Conservation (phyloP, 92 coral and sea anemone genomes). For the Plumapathes pennacea region DNA sequence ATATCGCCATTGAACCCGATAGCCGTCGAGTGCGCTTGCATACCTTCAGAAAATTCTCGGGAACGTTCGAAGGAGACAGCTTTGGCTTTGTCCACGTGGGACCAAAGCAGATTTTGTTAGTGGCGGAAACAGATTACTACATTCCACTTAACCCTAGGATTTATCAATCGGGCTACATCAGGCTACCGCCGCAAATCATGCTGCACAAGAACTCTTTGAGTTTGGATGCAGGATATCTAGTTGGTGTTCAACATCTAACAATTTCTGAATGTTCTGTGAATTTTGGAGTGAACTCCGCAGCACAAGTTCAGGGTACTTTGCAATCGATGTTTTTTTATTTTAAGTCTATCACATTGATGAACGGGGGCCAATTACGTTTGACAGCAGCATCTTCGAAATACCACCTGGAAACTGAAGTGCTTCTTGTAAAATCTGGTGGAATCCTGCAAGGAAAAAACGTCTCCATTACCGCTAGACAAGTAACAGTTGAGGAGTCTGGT, state of each 20-base stretch:
- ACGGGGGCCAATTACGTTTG: constrained; percentile 55
- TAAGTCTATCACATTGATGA: constrained; percentile 61
- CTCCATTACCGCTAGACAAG: constrained; percentile 34
- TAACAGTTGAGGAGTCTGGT: constrained; percentile 68
- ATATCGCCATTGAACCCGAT: constrained; percentile 78
- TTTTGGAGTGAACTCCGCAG: constrained; percentile 76
- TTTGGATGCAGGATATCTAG: constrained; percentile 70
- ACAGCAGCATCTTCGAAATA: constrained; percentile 34
- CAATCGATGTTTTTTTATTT: constrained; percentile 54
- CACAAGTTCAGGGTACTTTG: constrained; percentile 50
- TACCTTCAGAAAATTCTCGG: constrained; percentile 61
- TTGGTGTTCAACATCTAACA: constrained; percentile 74
- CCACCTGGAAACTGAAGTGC: constrained; percentile 25
- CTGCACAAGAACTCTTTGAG: constrained; percentile 77
- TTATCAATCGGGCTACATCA: constrained; percentile 57
- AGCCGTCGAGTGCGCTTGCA: constrained; percentile 40
- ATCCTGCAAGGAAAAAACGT: constrained; percentile 56
- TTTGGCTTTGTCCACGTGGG: constrained; percentile 90
- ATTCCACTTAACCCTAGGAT: constrained; percentile 81
- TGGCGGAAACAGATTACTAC: constrained; percentile 61
- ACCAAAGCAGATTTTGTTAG: constrained; percentile 67
- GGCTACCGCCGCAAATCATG: constrained; percentile 66
- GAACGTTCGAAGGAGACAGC: constrained; percentile 65
- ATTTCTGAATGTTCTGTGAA: constrained; percentile 77
- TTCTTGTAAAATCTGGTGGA: constrained; percentile 76